These are phyloP conservation scores for Vombatus ursinus DNA, from an alignment of 2,113 vertebrate genomes.

Conservation along the genomic window DNA sequence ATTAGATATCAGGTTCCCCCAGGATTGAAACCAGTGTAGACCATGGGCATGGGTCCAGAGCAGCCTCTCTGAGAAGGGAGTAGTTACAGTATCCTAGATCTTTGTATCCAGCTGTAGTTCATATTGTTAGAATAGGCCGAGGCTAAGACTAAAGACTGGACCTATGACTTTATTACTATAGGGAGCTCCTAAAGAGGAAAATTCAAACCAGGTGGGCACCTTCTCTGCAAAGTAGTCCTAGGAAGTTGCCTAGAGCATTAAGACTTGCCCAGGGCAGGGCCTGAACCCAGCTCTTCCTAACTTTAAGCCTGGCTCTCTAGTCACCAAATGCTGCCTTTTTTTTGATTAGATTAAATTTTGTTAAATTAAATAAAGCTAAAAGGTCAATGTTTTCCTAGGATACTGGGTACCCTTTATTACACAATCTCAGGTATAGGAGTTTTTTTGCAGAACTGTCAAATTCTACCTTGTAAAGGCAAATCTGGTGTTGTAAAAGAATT, in stretches of 20 bases:
- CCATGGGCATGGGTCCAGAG: neutral
- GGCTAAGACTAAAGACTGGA: too few species aligned
- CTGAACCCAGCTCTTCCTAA: neutral
- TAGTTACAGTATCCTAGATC: neutral
- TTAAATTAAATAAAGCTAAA: neutral
- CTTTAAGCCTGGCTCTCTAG: neutral
- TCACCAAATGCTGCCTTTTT: neutral
- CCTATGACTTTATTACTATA: too few species aligned
- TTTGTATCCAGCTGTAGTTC: neutral
- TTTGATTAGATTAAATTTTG: neutral
- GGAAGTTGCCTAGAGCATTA: neutral
- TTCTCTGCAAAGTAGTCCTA: too few species aligned
- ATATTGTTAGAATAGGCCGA: neutral
- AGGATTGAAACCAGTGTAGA: neutral
- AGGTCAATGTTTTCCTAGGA: conserved; percentile 32
- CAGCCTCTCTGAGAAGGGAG: neutral
- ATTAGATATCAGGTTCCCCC: neutral
- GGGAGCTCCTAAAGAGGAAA: too few species aligned
- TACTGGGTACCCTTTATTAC: conserved; percentile 29
- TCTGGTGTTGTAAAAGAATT: conserved; percentile 51
- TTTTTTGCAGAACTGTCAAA: conserved; percentile 26
- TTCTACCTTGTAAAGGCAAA: conserved; percentile 28
- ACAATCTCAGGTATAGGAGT: neutral
- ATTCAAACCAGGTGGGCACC: too few species aligned
- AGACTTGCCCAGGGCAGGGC: neutral